phyloP scores from a whole-genome alignment of 2,888 invertebrate genomes.

The Metallyticus violacea region DNA sequence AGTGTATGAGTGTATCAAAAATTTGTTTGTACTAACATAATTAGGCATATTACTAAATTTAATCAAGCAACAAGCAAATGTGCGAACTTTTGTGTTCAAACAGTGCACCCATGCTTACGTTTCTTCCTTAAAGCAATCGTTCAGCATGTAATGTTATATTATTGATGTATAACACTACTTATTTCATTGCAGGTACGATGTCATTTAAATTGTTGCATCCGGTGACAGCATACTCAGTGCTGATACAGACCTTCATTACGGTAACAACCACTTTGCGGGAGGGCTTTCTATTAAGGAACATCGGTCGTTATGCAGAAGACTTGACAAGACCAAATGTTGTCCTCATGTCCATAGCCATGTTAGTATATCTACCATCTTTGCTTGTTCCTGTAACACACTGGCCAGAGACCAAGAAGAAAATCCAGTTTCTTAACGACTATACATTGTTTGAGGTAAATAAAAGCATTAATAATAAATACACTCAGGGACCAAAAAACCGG shows the following conservation, averaged over 20 bases:
- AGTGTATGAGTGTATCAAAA: too few relatives aligned
- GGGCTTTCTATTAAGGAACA: background rate
- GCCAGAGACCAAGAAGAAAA: background rate
- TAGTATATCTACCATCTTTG: background rate
- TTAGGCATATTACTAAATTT: too few relatives aligned
- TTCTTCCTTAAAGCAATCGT: too few relatives aligned
- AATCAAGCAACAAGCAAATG: too few relatives aligned
- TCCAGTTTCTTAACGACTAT: background rate
- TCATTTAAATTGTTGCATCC: background rate
- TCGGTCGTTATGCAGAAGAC: background rate
- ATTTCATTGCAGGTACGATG: background rate
- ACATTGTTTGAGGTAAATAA: background rate
- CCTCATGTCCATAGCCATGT: background rate
- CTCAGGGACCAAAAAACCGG: too few relatives aligned
- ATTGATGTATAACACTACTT: too few relatives aligned
- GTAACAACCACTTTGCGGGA: background rate
- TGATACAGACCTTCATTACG: background rate
- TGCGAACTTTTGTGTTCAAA: too few relatives aligned
- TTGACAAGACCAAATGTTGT: background rate
- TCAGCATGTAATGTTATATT: too few relatives aligned
- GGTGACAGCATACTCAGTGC: background rate
- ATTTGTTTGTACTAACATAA: too few relatives aligned
- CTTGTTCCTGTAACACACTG: background rate
- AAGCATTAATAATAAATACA: too few relatives aligned
- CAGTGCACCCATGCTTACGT: too few relatives aligned